Evolutionary conservation across 2,797 vertebrate species (phyloP).

Genomic region (Epinephelus coioides): DNA sequence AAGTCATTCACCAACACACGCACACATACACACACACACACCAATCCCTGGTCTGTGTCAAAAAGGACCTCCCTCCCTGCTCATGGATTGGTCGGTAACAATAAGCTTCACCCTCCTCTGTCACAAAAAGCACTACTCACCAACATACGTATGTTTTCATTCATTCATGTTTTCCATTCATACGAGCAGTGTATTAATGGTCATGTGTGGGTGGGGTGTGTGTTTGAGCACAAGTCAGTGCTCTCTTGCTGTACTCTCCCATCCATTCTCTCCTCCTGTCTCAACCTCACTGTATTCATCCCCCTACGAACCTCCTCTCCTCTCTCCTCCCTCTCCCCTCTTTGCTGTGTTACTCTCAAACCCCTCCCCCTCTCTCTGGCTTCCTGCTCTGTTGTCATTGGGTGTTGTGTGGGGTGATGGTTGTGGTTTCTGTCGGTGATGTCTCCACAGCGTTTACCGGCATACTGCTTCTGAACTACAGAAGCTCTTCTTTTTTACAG

Average conservation of each 20-base stretch:
- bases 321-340: constrained; percentile 17
- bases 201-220: not conserved
- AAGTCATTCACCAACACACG: constrained; percentile 48
- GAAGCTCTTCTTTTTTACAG: constrained; percentile 7
- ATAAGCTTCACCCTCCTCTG: constrained; percentile 16
- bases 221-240: constrained; percentile 11
- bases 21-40: constrained; percentile 9
- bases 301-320: constrained; percentile 18
- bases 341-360: constrained; percentile 34
- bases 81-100: constrained; percentile 39
- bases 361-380: constrained; percentile 59
- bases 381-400: constrained; percentile 69
- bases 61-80: constrained; percentile 28
- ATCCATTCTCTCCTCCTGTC: constrained; percentile 10
- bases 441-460: constrained; percentile 74
- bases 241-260: not conserved
- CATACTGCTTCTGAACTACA: constrained; percentile 50
- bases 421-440: constrained; percentile 78
- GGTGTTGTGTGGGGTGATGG: constrained; percentile 77
- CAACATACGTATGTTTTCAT: constrained; percentile 52
- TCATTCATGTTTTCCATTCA: constrained; percentile 62
- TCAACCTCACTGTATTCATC: constrained; percentile 1
- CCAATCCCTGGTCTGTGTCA: constrained; percentile 20
- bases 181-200: constrained; percentile 3
- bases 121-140: constrained; percentile 10